Base-by-base conservation (phyloP, 2,113 vertebrate species). In the Rhizomys pruinosus region DNA sequence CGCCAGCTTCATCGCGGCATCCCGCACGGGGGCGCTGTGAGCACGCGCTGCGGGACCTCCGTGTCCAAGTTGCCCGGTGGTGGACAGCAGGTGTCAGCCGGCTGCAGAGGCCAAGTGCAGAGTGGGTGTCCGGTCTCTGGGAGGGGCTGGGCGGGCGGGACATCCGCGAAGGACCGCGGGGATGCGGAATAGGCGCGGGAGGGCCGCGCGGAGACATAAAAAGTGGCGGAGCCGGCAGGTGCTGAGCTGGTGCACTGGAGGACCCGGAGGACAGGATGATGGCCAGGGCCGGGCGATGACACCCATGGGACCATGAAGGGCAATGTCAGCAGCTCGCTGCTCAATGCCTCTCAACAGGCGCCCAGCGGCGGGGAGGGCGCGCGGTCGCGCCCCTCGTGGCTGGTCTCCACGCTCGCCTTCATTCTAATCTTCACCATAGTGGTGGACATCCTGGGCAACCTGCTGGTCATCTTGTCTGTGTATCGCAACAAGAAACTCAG, bases 371-470 rank as follows among this genome's bases (percentile, higher is more conserved):
- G 91, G 57, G 98, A 97, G 97, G 92, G 96, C 80, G 92, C 93
- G 57, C 96, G 97, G 86, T 98, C 97, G 81, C 98, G 99, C 32
- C 98, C 99, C 77, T 98, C 99, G 8, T 99, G 99, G 99, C 98
- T 99, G 86, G 98, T 98, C 61, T 98, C 97, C 71, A 97, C 99
- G 59, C 96, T 99, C 94, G 99, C 99, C 39, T 98, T 97, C 96
- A 97, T 99, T 92, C 99, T 99, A 96, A 99, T 99, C 98, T 98
- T 99, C 97, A 99, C 99, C 89, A 99, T 99, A 96, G 99, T 99
- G 63, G 99, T 99, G 81, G 99, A 99, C 98, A 96, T 99, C 94
- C 97, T 99, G 98, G 99, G 99, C 87, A 99, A 99, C 97, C 98
- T 99, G 27, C 91, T 99, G 98, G 99, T 99, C 93, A 99, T 99